Evolutionary conservation across 2,888 invertebrate species (phyloP), one percentile per base, ranked within the genome.

Genomic region (Amiota mariae): DNA sequence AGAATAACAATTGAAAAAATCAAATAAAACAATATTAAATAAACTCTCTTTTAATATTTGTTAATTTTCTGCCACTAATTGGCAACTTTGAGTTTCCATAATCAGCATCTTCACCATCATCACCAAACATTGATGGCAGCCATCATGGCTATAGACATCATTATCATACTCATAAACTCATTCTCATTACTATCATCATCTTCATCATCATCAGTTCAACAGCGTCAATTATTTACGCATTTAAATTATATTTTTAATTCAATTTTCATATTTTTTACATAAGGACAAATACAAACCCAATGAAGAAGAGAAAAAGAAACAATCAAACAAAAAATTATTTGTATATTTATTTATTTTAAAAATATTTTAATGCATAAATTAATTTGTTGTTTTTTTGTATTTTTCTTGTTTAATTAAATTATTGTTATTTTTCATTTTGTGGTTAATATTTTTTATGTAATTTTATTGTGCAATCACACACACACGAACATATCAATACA

Each of bases 361-460:
- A 9, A 46, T 48, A 70, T 49, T 67, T 68, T 54, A 12, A 12
- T 36, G 63, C 36, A 68, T 68, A 47, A 63, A 63, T 63, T 20
- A 24, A 15, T 66, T 66, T 66, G 24, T 49, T 66, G 6, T 59
- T 47, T 46, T 47, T 46, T 63, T 63, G n/a, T 2, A n/a, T 46
- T n/a, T 63, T 12, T 63, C 10, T 46, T 63, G 48, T 66, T 66
- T 68, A 68, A 68, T 68, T 68, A 68, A 68, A 68, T 68, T 68
- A 68, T 68, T 54, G 67, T 54, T 68, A 68, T 68, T 68, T 68
- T 68, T 54, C 67, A 68, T 68, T 68, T 51, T 68, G 67, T 47
- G 67, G 67, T 68, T 68, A 68, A 68, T 59, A 59, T 68, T 68
- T 36, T 68, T 63, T 63, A 36, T 63, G 46, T 46, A 54, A 54